Percentiles rank a stretch among this genome's conserved stretches.
Evolutionary conservation across 1,140 invertebrate species (phyloP).

Genomic region (honey bee (Apis mellifera)): Amel_HAv3.1 CM009945.2:818501-819000

Average conservation of each 20-base stretch:
- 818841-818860: not conserved
- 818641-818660: not conserved
- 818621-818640: not conserved
- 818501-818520: not conserved
- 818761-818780: not conserved
- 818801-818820: not conserved
- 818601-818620: not conserved
- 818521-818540: not conserved
- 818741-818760: not conserved
- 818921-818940: slow-evolving; percentile 89
- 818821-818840: not conserved
- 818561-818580: not conserved
- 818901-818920: slow-evolving; percentile 92
- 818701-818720: not conserved
- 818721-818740: slow-evolving; percentile 50
- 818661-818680: not conserved
- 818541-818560: not conserved
- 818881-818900: slow-evolving; percentile 43
- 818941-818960: slow-evolving; percentile 92
- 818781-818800: not conserved
- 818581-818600: not conserved
- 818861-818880: not conserved
- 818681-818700: slow-evolving; percentile 5
- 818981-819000: slow-evolving; percentile 90
- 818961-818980: slow-evolving; percentile 92